phyloP scores from a whole-genome alignment of 2,888 invertebrate genomes.

The Linnaemya vulpina region DNA sequence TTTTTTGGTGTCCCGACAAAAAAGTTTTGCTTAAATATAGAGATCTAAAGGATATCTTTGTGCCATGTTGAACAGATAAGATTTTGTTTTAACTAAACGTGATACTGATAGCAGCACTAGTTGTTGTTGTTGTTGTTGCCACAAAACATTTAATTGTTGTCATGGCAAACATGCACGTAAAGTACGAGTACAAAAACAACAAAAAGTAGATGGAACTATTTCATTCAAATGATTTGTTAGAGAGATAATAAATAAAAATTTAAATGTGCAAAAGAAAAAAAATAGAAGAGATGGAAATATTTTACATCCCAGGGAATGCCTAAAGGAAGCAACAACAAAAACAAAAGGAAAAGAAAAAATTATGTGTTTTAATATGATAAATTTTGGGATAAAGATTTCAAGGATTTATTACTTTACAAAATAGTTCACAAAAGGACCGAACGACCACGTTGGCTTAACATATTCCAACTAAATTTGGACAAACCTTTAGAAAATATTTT shows the following conservation, averaged over 20 bases:
- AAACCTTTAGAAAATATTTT: not conserved
- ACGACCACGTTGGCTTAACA: not conserved
- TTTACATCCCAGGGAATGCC: not conserved
- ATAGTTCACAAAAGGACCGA: not conserved
- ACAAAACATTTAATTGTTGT: conserved; percentile 62
- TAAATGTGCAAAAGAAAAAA: conserved; percentile 19
- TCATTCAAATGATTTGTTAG: conserved; percentile 58
- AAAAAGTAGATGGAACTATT: conserved; percentile 24
- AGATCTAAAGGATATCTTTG: conserved; percentile 23
- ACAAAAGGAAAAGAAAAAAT: too few relatives aligned
- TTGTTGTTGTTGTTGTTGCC: conserved; percentile 11
- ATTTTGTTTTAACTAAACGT: conserved; percentile 36
- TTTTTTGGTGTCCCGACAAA: not conserved
- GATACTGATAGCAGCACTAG: not conserved
- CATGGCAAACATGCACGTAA: conserved; percentile 49
- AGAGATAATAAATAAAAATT: conserved; percentile 63
- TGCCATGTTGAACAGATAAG: conserved; percentile 47
- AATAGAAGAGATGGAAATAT: not conserved
- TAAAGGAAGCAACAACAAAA: not conserved
- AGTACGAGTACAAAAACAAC: not conserved
- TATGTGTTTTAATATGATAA: not conserved
- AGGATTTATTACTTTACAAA: not conserved
- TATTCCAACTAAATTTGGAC: not conserved
- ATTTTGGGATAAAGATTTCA: not conserved
- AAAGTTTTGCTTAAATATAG: conserved; percentile 9